Conservation (phyloP, 2,797 vertebrate species). For the Sylvilagus floridanus region DNA sequence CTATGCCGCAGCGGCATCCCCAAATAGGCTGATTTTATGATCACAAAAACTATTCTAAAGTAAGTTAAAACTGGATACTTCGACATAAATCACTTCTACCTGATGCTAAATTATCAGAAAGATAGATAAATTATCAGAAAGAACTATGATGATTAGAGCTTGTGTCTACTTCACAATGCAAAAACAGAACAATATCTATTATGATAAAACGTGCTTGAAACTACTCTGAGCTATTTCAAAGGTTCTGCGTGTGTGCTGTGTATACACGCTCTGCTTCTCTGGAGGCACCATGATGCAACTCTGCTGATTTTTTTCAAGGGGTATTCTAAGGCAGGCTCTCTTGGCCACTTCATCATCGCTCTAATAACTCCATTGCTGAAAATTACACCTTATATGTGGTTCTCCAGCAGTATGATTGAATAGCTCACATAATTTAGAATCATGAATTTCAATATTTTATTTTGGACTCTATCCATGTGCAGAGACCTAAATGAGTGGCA, state of each 20-base stretch:
- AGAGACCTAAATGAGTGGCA: constrained; percentile 54
- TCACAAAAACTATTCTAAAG: neutral
- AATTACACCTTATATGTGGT: neutral
- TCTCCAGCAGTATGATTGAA: neutral
- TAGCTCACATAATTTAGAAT: constrained; percentile 29
- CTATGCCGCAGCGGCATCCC: no score
- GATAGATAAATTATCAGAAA: neutral
- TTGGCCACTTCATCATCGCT: neutral
- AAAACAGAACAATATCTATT: neutral
- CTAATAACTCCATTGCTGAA: neutral
- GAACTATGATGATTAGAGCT: neutral
- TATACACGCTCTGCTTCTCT: neutral
- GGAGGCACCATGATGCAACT: neutral
- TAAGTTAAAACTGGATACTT: neutral
- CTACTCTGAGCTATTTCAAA: neutral
- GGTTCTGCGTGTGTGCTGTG: neutral
- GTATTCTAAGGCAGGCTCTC: neutral
- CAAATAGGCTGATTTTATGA: neutral
- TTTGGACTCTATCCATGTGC: constrained; percentile 54
- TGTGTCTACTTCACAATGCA: neutral
- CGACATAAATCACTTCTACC: neutral
- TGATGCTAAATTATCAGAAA: neutral
- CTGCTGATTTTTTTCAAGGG: constrained; percentile 19
- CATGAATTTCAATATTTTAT: constrained; percentile 65
- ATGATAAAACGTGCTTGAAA: neutral